Evolutionary conservation across 1,140 invertebrate species (phyloP).

Genomic region (Pseudomyrmex sp.): DNA sequence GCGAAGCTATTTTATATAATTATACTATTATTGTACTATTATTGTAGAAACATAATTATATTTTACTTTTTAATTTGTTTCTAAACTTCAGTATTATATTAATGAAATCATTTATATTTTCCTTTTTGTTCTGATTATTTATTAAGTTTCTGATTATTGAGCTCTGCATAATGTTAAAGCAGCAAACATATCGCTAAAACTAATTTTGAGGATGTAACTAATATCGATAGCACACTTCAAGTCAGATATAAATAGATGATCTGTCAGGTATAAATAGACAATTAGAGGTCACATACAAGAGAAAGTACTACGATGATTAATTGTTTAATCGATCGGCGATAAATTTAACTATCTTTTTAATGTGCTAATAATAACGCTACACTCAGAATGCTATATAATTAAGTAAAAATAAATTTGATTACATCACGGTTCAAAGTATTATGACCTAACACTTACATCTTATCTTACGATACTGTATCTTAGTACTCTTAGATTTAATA

Average conservation of each 20-base stretch:
- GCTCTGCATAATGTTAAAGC: neutral
- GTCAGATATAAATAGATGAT: conserved; percentile 41
- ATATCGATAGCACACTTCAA: neutral
- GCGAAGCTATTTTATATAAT: conserved; percentile 1
- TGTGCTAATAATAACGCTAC: conserved; percentile 55
- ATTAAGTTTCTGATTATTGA: neutral
- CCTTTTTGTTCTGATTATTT: too few relatives aligned
- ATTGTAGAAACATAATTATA: neutral
- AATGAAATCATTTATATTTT: neutral
- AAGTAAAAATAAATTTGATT: conserved; percentile 47
- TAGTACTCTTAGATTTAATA: neutral
- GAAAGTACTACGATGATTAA: conserved; percentile 42
- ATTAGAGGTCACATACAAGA: neutral
- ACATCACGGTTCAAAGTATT: conserved; percentile 15
- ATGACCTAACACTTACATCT: neutral
- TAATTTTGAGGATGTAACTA: neutral
- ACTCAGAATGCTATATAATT: neutral
- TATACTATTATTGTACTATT: neutral
- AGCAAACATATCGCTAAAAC: neutral
- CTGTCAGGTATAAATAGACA: conserved; percentile 37
- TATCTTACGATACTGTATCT: neutral
- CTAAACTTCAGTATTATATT: neutral
- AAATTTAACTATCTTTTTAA: conserved; percentile 59
- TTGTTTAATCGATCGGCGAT: conserved; percentile 35
- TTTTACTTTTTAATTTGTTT: neutral